phyloP scores from a whole-genome alignment of 2,113 vertebrate genomes.

The Anas platyrhynchos region DNA sequence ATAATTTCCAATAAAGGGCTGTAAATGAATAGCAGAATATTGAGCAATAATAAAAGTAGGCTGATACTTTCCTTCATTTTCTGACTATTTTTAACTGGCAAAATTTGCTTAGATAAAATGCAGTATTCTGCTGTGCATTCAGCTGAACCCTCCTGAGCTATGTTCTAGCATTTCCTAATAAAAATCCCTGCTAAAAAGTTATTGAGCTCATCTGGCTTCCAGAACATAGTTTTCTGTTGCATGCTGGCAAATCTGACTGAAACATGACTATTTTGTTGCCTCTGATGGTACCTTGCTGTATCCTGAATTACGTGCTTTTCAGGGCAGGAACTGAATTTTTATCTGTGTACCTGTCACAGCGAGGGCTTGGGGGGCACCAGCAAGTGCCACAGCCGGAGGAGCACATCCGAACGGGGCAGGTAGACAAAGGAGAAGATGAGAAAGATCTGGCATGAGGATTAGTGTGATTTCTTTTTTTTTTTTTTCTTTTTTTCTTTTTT shows the following conservation, averaged over 20 bases:
- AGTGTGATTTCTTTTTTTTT: not conserved
- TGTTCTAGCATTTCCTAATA: not conserved
- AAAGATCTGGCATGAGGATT: not conserved
- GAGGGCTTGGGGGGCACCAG: not conserved
- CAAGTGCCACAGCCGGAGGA: not conserved
- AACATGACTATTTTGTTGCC: not conserved
- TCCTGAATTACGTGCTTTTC: not conserved
- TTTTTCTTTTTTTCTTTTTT: not conserved
- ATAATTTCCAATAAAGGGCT: not conserved
- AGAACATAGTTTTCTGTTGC: not conserved
- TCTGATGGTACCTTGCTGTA: conserved; percentile 1
- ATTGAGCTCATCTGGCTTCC: not conserved
- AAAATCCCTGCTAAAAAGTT: conserved; percentile 9
- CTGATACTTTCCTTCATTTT: not conserved
- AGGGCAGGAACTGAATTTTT: not conserved
- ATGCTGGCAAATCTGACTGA: not conserved
- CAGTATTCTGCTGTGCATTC: not conserved
- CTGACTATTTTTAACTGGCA: not conserved
- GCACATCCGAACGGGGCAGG: fast-evolving
- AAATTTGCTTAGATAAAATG: not conserved
- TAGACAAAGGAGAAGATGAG: not conserved
- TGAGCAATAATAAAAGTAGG: not conserved
- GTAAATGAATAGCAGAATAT: not conserved
- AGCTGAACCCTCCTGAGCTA: not conserved
- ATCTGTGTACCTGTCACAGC: not conserved